Base-by-base conservation (phyloP, 2,797 vertebrate genomes). In the Bradypus variegatus region DNA sequence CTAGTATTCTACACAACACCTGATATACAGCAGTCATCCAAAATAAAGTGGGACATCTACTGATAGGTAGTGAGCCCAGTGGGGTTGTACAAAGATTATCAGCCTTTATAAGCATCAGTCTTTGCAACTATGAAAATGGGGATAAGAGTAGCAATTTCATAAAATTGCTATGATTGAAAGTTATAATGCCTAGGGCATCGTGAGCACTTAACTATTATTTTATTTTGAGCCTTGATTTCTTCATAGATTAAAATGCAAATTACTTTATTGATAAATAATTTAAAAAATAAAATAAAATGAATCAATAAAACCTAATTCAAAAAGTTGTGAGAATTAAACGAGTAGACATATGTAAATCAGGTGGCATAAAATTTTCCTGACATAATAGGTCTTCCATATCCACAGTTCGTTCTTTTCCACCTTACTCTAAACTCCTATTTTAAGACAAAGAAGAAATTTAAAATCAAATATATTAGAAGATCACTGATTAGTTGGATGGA, bases 231-330 rank as follows among this genome's bases (percentile, higher is more conserved):
- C 27, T 65, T 45, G 6, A 23, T 85, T 90, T 78, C 84, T 21
- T 93, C 79, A 75, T 8, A 53, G 15, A 64, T 91, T 65, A 53
- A 84, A 88, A 64, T 38, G n/a, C 29, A 72, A 45, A 45, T 45
- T 45, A 45, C 41, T 45, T 45, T 45, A 45, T 45, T 45, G 41
- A 45, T 45, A 45, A 45, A 45, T 45, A 45, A 45, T 45, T 45
- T 45, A 4, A 45, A 45, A 45, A 45, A 45, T 45, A 45, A 45
- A 45, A 45, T 45, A 45, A 45, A 45, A 64, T 38, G n/a, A 33
- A 72, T 48, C n/a, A 86, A 86, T 65, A 75, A 86, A 89, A 83
- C 36, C 29, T 94, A 77, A 88, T 79, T 38, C 64, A 94, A 88
- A 75, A 29, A 76, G 29, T 29, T 50, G 36, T 79, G 45, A 41